These are phyloP conservation scores for Tethea ocularis DNA, from an alignment of 2,888 invertebrate genomes.

Conservation along the genomic window DNA sequence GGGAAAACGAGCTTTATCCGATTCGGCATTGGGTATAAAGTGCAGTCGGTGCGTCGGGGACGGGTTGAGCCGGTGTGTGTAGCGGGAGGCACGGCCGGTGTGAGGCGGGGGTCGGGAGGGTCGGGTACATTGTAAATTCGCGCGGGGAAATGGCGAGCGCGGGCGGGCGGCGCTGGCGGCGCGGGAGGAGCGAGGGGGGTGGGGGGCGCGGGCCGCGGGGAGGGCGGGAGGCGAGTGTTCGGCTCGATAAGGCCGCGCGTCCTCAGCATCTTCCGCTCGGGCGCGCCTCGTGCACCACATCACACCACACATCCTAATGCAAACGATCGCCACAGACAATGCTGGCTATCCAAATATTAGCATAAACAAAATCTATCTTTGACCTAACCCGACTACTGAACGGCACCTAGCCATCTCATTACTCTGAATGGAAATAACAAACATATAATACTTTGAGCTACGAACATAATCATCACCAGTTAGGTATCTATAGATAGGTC, in stretches of 20 bases:
- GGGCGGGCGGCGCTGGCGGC: slow-evolving; percentile 32
- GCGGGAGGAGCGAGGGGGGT: slow-evolving; percentile 22
- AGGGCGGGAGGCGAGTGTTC: slow-evolving; percentile 37
- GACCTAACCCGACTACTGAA: no score
- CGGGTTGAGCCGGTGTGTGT: slow-evolving; percentile 14
- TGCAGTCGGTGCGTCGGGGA: slow-evolving; percentile 13
- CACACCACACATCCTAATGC: slow-evolving; percentile 16
- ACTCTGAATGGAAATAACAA: no score
- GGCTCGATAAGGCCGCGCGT: slow-evolving; percentile 57
- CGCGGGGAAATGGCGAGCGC: slow-evolving; percentile 42
- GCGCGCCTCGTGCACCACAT: slow-evolving; percentile 28
- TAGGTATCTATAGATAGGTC: neutral
- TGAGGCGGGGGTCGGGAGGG: slow-evolving; percentile 47
- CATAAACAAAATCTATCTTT: no score
- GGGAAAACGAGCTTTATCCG: slow-evolving; percentile 25
- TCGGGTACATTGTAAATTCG: slow-evolving; percentile 75
- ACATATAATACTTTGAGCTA: no score
- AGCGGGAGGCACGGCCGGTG: slow-evolving; percentile 30
- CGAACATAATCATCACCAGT: no score
- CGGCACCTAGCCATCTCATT: no score
- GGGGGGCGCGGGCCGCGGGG: slow-evolving; percentile 31
- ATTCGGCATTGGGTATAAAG: slow-evolving; percentile 13
- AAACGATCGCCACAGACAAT: neutral
- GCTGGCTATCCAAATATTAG: no score
- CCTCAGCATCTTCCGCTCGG: slow-evolving; percentile 40